Base-by-base conservation (phyloP, 2,888 invertebrate genomes). In the Drosophila siamana region DNA sequence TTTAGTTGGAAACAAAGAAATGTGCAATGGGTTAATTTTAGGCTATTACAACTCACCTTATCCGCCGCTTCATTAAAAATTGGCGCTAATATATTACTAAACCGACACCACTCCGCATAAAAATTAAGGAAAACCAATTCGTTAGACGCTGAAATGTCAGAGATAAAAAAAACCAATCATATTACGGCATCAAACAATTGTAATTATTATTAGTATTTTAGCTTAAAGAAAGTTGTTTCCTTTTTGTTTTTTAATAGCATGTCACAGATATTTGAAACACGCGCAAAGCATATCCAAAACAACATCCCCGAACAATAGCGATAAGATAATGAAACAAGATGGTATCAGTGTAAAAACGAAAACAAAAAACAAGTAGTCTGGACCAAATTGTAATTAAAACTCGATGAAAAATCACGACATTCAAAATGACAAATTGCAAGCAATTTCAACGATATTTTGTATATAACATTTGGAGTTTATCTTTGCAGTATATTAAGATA, bases 21-120 rank as follows among this genome's bases (percentile, higher is more conserved):
- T 47, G 46, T 46, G 13, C 1, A 26, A 46, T 28, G 28, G 5
- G 15, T 47, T 30, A 11, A 28, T 16, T 9, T 9, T 48, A 30
- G 30, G n/a, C n/a, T 7, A 26, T 9, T 43, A 33, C 3, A 24
- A 38, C 56, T 26, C 72, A 99, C 95, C 93, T 96, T 97, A 81
- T 96, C 96, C 8, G 98, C 96, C 40, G 99, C 97, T 92, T 99
- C 98, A 92, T 98, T 97, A 93, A 98, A 99, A 89, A 99, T 96
- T 9, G 99, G 99, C 92, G 97, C 96, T 90, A 99, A 93, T 93
- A 98, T 95, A 92, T 98, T 99, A 93, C 99, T 99, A 93, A 99
- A 99, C 89, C 97, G 95, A 93, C 99, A 99, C 99, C 99, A 99
- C 91, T 99, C 99, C 28, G 99, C 99, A 93, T 99, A 99, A 93